Evolutionary conservation across 2,113 vertebrate genomes (phyloP).

Genomic region (Romanogobio albipinnatus): DNA sequence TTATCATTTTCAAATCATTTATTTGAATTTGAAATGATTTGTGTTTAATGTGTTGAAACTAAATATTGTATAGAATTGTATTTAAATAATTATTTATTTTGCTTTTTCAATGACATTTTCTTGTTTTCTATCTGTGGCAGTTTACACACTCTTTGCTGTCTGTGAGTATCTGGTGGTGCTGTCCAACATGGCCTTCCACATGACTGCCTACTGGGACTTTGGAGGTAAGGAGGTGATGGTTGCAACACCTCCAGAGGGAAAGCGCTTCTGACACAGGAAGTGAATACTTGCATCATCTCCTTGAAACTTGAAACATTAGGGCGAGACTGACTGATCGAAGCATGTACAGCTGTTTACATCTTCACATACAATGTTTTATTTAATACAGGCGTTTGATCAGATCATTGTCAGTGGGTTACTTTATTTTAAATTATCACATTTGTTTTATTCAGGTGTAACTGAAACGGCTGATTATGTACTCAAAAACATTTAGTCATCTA

Average conservation of each 20-base stretch:
- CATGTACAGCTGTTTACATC: background rate
- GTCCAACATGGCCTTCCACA: conserved; percentile 97
- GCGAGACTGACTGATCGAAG: background rate
- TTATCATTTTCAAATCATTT: too few relatives aligned
- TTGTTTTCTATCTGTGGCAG: conserved; percentile 66
- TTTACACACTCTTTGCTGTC: conserved; percentile 92
- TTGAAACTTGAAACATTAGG: conserved; percentile 1
- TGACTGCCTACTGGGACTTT: conserved; percentile 95
- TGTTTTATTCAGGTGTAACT: background rate
- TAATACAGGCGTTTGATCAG: background rate
- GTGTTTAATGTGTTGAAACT: too few relatives aligned
- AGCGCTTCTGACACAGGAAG: conserved; percentile 79
- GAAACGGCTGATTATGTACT: background rate
- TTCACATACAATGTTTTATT: background rate
- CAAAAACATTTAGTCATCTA: too few relatives aligned
- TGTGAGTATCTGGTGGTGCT: conserved; percentile 94
- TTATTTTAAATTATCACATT: conserved; percentile 17
- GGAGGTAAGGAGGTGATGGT: conserved; percentile 88
- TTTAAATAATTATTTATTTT: too few relatives aligned
- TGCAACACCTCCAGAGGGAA: conserved; percentile 83
- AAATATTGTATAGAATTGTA: too few relatives aligned
- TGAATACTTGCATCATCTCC: conserved; percentile 2
- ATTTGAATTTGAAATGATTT: too few relatives aligned
- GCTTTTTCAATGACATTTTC: too few relatives aligned
- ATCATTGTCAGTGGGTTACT: conserved; percentile 12